Percentiles rank a stretch among this genome's conserved stretches.
These are phyloP conservation scores for Coleophora flavipennella DNA, from an alignment of 2,888 invertebrate species.

Conservation along the genomic window DNA sequence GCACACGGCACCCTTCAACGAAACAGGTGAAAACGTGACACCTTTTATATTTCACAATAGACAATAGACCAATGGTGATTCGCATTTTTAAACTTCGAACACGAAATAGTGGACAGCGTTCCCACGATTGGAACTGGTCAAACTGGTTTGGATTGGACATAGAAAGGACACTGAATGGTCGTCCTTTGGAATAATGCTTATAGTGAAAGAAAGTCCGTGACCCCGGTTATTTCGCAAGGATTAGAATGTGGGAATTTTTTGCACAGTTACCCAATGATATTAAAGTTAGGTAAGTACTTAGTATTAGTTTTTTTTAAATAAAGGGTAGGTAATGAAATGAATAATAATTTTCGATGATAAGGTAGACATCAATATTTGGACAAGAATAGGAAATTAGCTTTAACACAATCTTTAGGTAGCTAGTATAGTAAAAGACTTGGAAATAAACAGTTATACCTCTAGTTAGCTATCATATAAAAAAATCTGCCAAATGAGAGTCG, in stretches of 20 bases:
- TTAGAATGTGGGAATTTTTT: conserved; percentile 29
- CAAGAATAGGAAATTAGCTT: too few species aligned
- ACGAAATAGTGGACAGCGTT: conserved; percentile 43
- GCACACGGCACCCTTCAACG: conserved; percentile 9
- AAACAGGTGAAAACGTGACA: conserved; percentile 28
- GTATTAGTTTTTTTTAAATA: neutral
- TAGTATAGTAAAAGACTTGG: too few species aligned
- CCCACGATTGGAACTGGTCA: conserved; percentile 56
- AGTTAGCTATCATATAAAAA: too few species aligned
- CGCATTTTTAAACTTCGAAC: conserved; percentile 5
- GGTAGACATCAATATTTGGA: too few species aligned
- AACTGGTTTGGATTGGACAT: conserved; percentile 42
- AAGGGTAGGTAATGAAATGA: too few species aligned
- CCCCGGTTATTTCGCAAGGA: conserved; percentile 35
- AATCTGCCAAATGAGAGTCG: too few species aligned
- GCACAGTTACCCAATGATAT: neutral
- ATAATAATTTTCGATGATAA: too few species aligned
- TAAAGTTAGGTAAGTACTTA: neutral
- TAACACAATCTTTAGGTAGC: too few species aligned
- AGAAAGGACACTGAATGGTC: conserved; percentile 5
- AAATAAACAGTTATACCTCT: too few species aligned
- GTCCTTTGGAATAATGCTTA: conserved; percentile 18
- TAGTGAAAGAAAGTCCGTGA: conserved; percentile 26
- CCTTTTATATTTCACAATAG: neutral
- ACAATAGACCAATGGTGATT: neutral